Percentiles rank a stretch among this genome's conserved stretches.
Conservation (phyloP, 2,888 invertebrate genomes). For the Pogonocherus hispidulus region DNA sequence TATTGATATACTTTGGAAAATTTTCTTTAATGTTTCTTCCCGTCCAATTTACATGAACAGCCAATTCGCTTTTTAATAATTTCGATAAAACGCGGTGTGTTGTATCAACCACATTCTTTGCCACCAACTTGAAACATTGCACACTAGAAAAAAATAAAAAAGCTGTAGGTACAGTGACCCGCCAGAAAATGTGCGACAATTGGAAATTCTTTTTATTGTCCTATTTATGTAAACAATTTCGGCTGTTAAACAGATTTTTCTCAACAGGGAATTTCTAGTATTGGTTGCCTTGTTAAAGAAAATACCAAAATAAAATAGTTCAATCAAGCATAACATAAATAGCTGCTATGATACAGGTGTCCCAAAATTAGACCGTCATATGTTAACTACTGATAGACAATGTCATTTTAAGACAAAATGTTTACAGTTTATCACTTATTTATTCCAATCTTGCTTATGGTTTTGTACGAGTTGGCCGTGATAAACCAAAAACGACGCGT, state of each 20-base stretch:
- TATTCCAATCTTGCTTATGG: too few species aligned
- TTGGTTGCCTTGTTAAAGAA: too few species aligned
- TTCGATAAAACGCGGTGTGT: background rate
- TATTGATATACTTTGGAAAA: background rate
- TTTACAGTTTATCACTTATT: too few species aligned
- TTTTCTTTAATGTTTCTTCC: background rate
- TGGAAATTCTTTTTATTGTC: too few species aligned
- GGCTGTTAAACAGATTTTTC: background rate
- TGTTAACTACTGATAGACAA: too few species aligned
- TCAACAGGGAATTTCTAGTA: background rate
- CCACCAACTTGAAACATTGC: background rate
- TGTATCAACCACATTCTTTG: background rate
- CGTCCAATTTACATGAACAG: background rate
- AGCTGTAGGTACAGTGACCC: too few species aligned
- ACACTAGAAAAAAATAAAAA: background rate
- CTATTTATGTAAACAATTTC: background rate
- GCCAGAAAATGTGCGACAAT: too few species aligned
- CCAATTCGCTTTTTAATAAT: background rate
- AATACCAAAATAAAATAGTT: background rate
- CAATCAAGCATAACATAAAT: conserved; percentile 36
- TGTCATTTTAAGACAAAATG: too few species aligned
- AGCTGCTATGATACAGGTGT: too few species aligned
- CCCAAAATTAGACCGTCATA: too few species aligned
- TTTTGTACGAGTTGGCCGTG: too few species aligned
- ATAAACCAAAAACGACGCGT: too few species aligned